Evolutionary conservation across 2,797 vertebrate species (phyloP), one percentile per base, ranked within the genome.

Genomic region (Acrossocheilus wenchowensis): DNA sequence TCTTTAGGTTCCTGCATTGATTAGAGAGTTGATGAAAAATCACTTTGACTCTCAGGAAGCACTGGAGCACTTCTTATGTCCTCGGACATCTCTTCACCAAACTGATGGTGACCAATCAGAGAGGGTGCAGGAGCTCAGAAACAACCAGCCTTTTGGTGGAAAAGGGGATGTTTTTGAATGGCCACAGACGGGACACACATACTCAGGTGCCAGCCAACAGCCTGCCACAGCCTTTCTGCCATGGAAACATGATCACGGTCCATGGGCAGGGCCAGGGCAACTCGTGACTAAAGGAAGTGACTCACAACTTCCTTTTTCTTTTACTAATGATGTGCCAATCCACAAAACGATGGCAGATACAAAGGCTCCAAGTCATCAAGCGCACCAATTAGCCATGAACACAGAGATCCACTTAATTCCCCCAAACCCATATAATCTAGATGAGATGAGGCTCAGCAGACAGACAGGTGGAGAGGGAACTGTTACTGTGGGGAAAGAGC

Each of bases 1-100:
- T 52, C 60, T 36, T 64, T 87, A 95, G 95, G 92, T 95, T 52
- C 93, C 94, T 0, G 92, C 91, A 69, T 87, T 95, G 89, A 93
- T 95, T 78, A 95, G 94, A 78, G 93, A 95, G 41, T 88, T 95
- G 71, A 23, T 95, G 87, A 93, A 93, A 81, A 95, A 94, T 86
- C 93, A 95, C 84, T 92, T 94, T n/a, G 83, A 91, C 60, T 94
- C 94, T n/a, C 6, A 91, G 43, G 93, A 94, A 34, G 81, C 89
- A 12, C 48, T 90, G 54, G 91, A 92, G 81, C 91, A 75, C 84
- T 88, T 94, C 66, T 82, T 93, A 78, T 78, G 75, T 34, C 83
- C 87, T 23, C 73, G 90, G 7, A 75, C 81, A 66, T 41, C 91
- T 17, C 60, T 34, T 78, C 57, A 78, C 30, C 90, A 75, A 5